Evolutionary conservation across 2,888 invertebrate species (phyloP), one percentile per base, ranked within the genome.

Genomic region (Lithophane ornitopus): DNA sequence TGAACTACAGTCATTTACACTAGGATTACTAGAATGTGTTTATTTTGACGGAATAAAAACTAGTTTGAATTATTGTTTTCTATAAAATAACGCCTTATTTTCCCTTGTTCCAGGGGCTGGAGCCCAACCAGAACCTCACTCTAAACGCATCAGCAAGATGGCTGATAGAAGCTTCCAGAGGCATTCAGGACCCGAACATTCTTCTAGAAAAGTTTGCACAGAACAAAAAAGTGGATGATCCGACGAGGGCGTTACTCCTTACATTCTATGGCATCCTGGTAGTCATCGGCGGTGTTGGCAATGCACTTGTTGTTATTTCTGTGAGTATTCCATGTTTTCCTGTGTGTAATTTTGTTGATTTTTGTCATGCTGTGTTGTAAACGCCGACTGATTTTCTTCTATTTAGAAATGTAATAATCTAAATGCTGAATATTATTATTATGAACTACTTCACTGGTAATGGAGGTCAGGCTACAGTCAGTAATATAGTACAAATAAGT

Each of bases 241-340:
- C 97, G 0, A 97, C 98, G 49, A 97, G 98, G 90, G 97, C 97
- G 11, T 92, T 97, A 6, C 97, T 98, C 16, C 97, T 98, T 68
- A 95, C 97, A 0, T 97, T 98, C 90, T 98, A 98, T 95, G 97
- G 97, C 39, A 96, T 98, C 80, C 96, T 99, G 88, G 98, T 99
- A 78, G 94, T 98, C 22, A 97, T 98, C 72, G 99, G 99, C 58
- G 98, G 98, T 4, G 96, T 98, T 72, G 99, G 99, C 65, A 99
- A 99, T 94, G 97, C 98, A 16, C 96, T 99, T 66, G 99, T 99
- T 88, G 98, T 99, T 82, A 95, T 97, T 81, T 97, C 97, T 84
- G 97, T 97, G 90, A 96, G 96, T 94, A 28, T 62, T 73, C 0
- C 22, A 26, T 52, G 8, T 19, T 70, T 56, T 59, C 11, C 0